Evolutionary conservation across 2,113 vertebrate genomes (phyloP).

Genomic region (Actenoides hombroni): DNA sequence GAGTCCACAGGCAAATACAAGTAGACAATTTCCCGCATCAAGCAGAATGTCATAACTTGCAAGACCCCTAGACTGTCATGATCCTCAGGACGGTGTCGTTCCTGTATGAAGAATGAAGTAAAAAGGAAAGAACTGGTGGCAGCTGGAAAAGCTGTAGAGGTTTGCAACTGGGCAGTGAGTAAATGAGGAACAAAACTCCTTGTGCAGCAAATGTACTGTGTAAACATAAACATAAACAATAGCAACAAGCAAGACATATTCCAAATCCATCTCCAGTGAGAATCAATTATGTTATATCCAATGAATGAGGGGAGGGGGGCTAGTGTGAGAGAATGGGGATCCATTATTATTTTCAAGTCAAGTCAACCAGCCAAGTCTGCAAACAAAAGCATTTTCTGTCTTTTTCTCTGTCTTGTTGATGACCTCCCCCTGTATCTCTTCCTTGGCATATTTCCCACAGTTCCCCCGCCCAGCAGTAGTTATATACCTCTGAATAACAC

Average conservation of each 20-base stretch:
- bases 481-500: conserved; percentile 35
- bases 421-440: conserved; percentile 20
- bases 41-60: not conserved
- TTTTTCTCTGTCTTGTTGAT: conserved; percentile 34
- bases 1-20: not conserved
- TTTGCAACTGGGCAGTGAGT: conserved; percentile 4
- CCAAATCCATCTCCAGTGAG: conserved; percentile 17
- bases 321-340: not conserved
- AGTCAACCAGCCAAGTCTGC: conserved; percentile 47
- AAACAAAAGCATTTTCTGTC: conserved; percentile 58
- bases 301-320: conserved; percentile 4
- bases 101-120: not conserved
- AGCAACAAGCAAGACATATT: conserved; percentile 38
- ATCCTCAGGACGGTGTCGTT: not conserved
- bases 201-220: conserved; percentile 21
- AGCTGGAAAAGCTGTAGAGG: conserved; percentile 20
- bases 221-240: conserved; percentile 63
- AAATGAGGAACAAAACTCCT: conserved; percentile 20
- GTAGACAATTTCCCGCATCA: not conserved
- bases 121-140: conserved; percentile 4
- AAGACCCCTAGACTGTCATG: not conserved
- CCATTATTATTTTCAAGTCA: conserved; percentile 60
- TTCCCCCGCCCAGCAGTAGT: conserved; percentile 6
- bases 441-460: conserved; percentile 36
- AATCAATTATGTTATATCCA: conserved; percentile 27